phyloP scores from a whole-genome alignment of 2,888 invertebrate genomes.

The Willowsia nigromaculata region DNA sequence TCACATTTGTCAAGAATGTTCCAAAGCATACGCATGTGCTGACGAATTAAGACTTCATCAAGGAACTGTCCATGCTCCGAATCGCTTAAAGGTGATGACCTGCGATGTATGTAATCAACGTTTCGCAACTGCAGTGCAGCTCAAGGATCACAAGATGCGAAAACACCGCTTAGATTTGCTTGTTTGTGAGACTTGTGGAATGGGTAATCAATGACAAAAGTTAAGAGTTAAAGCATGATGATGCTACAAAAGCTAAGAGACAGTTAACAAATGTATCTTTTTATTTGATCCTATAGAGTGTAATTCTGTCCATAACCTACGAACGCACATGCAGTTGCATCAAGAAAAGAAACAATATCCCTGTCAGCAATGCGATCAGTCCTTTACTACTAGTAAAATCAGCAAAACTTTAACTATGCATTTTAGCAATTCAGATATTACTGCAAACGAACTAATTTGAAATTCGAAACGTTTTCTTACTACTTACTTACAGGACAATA shows the following conservation, averaged over 20 bases:
- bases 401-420: background rate
- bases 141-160: background rate
- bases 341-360: background rate
- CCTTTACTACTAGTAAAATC: background rate
- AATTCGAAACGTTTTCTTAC: background rate
- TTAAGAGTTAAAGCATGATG: background rate
- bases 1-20: background rate
- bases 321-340: background rate
- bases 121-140: background rate
- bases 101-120: background rate
- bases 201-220: background rate
- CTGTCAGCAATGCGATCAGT: conserved; percentile 22
- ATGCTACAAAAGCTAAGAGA: no score
- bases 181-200: conserved; percentile 47
- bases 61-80: background rate
- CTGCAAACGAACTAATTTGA: background rate
- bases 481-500: background rate
- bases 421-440: background rate
- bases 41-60: conserved; percentile 8
- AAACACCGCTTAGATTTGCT: conserved; percentile 4
- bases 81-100: background rate
- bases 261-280: background rate
- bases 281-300: background rate
- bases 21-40: background rate
- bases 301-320: background rate